Evolutionary conservation across 2,888 invertebrate species (phyloP).

Genomic region (Drosophila antonietae): DNA sequence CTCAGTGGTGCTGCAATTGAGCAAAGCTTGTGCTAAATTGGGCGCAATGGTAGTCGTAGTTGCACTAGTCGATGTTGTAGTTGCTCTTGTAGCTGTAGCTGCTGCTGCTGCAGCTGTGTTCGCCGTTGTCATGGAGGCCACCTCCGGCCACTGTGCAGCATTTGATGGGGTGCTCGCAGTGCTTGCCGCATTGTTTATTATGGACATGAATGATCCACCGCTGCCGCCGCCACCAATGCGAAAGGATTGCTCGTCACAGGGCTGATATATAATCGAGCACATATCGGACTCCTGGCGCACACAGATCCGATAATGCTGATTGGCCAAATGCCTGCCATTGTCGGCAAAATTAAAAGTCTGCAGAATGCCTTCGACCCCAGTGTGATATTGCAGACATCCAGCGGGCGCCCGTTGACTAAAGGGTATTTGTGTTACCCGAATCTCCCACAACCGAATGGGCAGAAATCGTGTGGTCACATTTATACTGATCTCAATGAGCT

Average conservation of each 20-base stretch:
- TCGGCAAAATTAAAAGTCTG: conserved; percentile 93
- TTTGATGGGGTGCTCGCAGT: neutral
- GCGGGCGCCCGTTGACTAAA: conserved; percentile 91
- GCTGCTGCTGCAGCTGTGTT: neutral
- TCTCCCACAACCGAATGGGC: conserved; percentile 91
- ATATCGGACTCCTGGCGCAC: conserved; percentile 89
- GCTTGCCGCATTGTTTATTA: conserved; percentile 2
- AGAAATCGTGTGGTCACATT: conserved; percentile 87
- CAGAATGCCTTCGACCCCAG: conserved; percentile 86
- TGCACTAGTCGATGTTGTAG: neutral
- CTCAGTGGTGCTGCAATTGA: conserved; percentile 21
- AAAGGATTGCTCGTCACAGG: conserved; percentile 91
- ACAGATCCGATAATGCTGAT: conserved; percentile 92
- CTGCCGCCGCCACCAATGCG: conserved; percentile 86
- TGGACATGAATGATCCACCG: conserved; percentile 30
- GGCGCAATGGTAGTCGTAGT: conserved; percentile 5
- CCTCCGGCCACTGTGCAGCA: neutral
- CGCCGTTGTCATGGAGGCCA: neutral
- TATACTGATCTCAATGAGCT: conserved; percentile 83
- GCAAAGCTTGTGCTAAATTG: conserved; percentile 30
- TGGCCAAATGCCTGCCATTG: conserved; percentile 92
- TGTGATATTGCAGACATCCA: conserved; percentile 91
- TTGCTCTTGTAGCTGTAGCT: neutral
- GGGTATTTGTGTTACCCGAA: conserved; percentile 90
- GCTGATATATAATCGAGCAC: conserved; percentile 91